Evolutionary conservation across 2,113 vertebrate genomes (phyloP).

Genomic region (Ceuthmochares aereus): DNA sequence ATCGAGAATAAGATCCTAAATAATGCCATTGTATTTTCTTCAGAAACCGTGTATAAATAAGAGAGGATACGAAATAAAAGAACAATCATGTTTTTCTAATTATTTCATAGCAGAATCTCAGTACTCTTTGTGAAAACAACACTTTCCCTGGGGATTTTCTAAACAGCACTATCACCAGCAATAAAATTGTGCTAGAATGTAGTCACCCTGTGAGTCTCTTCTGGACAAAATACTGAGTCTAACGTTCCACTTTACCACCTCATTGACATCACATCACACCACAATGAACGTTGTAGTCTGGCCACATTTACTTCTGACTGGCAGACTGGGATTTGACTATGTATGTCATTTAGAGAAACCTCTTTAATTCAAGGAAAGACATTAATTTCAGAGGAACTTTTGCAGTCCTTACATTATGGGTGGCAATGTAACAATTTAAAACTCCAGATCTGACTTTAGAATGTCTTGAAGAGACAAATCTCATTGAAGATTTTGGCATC

Average conservation of each 20-base stretch:
- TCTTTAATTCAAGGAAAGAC: neutral
- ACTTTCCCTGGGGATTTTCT: neutral
- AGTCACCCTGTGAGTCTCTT: neutral
- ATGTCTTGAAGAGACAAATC: neutral
- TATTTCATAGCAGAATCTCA: slow-evolving; percentile 1
- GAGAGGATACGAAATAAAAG: neutral
- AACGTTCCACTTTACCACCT: neutral
- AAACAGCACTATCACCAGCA: neutral
- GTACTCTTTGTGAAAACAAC: neutral
- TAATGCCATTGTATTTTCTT: neutral
- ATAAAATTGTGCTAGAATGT: neutral
- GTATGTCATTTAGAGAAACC: neutral
- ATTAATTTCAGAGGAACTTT: neutral
- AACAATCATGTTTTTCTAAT: slow-evolving; percentile 17
- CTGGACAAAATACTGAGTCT: neutral
- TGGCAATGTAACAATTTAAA: neutral
- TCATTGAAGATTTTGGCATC: neutral
- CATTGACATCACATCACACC: neutral
- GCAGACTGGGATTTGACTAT: neutral
- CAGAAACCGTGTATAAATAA: neutral
- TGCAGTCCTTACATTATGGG: neutral
- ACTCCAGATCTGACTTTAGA: neutral
- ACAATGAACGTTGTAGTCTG: neutral
- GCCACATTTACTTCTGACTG: neutral
- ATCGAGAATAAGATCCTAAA: neutral